phyloP scores from a whole-genome alignment of 2,113 vertebrate genomes.

The Psophia crepitans region DNA sequence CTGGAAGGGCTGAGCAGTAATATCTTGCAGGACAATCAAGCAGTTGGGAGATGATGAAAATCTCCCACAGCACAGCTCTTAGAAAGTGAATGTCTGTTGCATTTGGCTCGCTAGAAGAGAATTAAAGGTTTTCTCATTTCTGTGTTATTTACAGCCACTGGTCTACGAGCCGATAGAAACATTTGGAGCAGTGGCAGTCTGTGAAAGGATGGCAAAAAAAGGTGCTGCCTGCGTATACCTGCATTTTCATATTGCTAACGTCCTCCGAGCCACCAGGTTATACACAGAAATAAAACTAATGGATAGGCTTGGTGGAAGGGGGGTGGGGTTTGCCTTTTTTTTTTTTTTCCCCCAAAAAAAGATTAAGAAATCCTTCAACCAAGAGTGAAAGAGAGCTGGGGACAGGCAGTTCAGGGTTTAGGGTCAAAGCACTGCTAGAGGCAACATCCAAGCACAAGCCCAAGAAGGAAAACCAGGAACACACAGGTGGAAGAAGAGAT shows the following conservation, averaged over 20 bases:
- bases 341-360: background rate
- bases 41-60: background rate
- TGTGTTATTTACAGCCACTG: background rate
- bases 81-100: background rate
- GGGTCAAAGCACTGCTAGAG: background rate
- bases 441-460: background rate
- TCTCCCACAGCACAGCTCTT: background rate
- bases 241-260: background rate
- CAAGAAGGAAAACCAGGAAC: background rate
- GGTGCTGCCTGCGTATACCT: background rate
- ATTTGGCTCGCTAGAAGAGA: background rate
- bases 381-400: background rate
- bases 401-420: background rate
- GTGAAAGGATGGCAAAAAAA: background rate
- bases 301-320: rapidly evolving
- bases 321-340: rapidly evolving
- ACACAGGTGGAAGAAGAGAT: background rate
- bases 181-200: background rate
- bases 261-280: background rate
- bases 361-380: background rate
- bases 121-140: background rate
- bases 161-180: background rate
- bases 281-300: background rate
- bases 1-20: background rate
- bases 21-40: background rate